Evolutionary conservation across 2,888 invertebrate species (phyloP), one percentile per base, ranked within the genome.

Genomic region (Allolobophora icterica): DNA sequence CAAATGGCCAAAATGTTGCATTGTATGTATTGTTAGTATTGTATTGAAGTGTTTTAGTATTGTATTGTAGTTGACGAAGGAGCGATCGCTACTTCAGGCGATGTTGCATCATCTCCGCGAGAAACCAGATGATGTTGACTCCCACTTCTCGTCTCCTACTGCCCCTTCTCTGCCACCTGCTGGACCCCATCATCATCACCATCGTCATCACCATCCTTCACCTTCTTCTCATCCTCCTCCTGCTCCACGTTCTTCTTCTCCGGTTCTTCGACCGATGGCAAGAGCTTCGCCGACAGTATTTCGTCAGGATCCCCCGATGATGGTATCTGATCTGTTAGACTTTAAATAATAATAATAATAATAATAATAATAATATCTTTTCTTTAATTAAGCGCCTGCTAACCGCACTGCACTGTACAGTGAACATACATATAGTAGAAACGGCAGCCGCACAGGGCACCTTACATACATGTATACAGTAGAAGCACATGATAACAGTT

Each of bases 31-130:
- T 45, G 45, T 45, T 11, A 45, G 45, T 45, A 45, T 45, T 45
- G 15, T 45, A 45, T 45, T 45, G 45, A 17, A 45, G 5, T 45
- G 5, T 17, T 45, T 45, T 13, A n/a, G n/a, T 45, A 45, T 45
- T 45, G 52, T 52, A 52, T 52, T 52, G 21, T 52, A 84, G 84
- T 34, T 84, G 34, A 84, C 84, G 21, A 84, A 35, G 84, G 84
- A 84, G 15, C 33, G 84, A 84, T 1, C 84, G 19, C 34, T 84
- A 15, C 84, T 84, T 17, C 84, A 84, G 0, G 84, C 84, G 33
- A 84, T 84, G 84, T 30, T 84, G 33, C 84, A 84, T 15, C 84
- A 84, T 84, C 84, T 84, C 4, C 84, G 84, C 19, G 84, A 84
- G 84, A 84, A n/a, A 34, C 84, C 84, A n/a, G 34, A 35, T 19